Evolutionary conservation across 2,888 invertebrate species (phyloP).

Genomic region (Watsonalla cultraria): DNA sequence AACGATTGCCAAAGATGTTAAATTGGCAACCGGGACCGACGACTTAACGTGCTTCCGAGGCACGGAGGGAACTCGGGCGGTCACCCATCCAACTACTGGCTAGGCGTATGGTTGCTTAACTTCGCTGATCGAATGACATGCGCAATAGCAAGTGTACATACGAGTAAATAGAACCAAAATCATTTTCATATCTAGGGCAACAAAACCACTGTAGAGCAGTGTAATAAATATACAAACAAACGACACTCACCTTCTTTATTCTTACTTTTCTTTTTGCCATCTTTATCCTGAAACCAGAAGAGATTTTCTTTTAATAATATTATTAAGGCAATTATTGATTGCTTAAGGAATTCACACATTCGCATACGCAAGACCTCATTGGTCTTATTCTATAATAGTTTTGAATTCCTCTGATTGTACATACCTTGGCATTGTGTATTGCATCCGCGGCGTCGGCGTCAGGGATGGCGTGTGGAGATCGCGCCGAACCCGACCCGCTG

Average conservation of each 20-base stretch:
- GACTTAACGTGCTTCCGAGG: too few species aligned
- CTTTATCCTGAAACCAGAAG: conserved; percentile 85
- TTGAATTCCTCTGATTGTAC: neutral
- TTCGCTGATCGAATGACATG: too few species aligned
- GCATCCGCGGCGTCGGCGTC: conserved; percentile 46
- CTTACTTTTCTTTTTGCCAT: conserved; percentile 90
- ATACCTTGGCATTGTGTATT: conserved; percentile 60
- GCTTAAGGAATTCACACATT: neutral
- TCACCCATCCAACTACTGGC: too few species aligned
- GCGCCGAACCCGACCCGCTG: conserved; percentile 52
- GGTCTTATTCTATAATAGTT: neutral
- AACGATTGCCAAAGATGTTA: too few species aligned
- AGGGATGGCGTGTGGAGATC: conserved; percentile 43
- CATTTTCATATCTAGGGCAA: too few species aligned
- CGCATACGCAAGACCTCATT: too few species aligned
- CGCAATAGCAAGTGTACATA: too few species aligned
- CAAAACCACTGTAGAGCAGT: too few species aligned
- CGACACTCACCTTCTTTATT: conserved; percentile 91
- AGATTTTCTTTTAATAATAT: conserved; percentile 6
- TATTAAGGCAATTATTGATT: neutral
- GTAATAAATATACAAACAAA: neutral
- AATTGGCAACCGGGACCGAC: too few species aligned
- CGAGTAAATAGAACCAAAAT: too few species aligned
- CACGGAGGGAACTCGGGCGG: too few species aligned
- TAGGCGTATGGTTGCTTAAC: too few species aligned